phyloP scores from a whole-genome alignment of 2,113 vertebrate species.

The Eptesicus fuscus region DNA sequence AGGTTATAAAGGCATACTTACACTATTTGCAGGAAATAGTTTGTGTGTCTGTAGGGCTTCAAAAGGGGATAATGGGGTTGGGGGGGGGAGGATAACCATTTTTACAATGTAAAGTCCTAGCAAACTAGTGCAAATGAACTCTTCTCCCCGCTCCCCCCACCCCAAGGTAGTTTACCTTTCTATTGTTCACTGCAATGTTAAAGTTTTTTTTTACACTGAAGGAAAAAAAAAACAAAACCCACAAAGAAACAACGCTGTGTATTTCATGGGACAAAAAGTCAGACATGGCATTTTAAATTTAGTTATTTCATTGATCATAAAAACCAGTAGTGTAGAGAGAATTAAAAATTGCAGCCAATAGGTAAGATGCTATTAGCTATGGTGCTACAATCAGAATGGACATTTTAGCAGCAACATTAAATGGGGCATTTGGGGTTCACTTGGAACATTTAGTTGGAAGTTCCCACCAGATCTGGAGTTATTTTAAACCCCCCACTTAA shows the following conservation, averaged over 20 bases:
- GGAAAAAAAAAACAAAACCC: not conserved
- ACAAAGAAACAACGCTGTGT: not conserved
- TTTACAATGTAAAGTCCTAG: conserved; percentile 5
- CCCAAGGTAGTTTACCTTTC: not conserved
- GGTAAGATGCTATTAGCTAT: not conserved
- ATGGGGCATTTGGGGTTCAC: not conserved
- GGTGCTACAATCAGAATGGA: not conserved
- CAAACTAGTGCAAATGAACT: not conserved
- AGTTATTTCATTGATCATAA: not conserved
- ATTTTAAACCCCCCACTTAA: not conserved
- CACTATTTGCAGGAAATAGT: not conserved
- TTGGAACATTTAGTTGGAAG: not conserved
- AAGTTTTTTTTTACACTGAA: not conserved
- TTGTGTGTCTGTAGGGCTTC: conserved; percentile 13
- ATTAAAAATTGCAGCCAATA: not conserved
- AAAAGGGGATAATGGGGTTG: not conserved
- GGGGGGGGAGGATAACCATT: not conserved
- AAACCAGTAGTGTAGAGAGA: not conserved
- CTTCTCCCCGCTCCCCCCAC: too few species aligned
- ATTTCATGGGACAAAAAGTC: not conserved
- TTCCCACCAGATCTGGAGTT: conserved; percentile 27
- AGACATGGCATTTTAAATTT: conserved; percentile 21
- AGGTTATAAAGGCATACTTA: not conserved
- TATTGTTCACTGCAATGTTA: not conserved
- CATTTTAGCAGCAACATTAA: not conserved